Conservation (phyloP, 2,113 vertebrate species). For the Notarius lentiginosus region DNA sequence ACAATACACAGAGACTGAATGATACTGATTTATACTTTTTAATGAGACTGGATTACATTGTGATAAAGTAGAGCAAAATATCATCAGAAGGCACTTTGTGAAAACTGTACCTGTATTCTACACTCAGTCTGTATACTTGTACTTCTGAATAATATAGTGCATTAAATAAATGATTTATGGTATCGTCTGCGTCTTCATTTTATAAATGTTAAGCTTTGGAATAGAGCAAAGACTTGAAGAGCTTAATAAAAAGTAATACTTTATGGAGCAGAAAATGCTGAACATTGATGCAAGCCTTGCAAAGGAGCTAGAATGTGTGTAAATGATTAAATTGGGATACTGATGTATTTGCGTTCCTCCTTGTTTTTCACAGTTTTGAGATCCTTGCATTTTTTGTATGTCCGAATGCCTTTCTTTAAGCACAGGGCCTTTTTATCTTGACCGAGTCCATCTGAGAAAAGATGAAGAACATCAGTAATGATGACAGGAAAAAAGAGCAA, state of each 20-base stretch:
- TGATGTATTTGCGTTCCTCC: not conserved
- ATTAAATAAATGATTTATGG: conserved; percentile 25
- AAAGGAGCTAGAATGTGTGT: not conserved
- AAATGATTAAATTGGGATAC: conserved; percentile 31
- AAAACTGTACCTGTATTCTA: not conserved
- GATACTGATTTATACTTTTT: not conserved
- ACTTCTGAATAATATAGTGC: not conserved
- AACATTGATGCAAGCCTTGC: not conserved
- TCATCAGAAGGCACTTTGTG: not conserved
- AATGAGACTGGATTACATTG: not conserved
- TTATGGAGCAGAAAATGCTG: not conserved
- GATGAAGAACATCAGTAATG: not conserved
- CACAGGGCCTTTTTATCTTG: not conserved
- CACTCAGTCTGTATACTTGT: not conserved
- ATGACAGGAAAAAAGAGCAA: not conserved
- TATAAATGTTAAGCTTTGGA: not conserved
- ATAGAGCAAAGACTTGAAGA: not conserved
- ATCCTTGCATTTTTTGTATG: not conserved
- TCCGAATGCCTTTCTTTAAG: not conserved
- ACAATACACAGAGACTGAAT: not conserved
- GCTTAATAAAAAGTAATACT: not conserved
- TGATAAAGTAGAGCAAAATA: not conserved
- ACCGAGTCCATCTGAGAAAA: conserved; percentile 17
- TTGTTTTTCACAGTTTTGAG: not conserved
- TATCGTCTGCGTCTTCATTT: not conserved